Base-by-base conservation (phyloP, 2,797 vertebrate genomes). In the Coranthus polyacanthus region DNA sequence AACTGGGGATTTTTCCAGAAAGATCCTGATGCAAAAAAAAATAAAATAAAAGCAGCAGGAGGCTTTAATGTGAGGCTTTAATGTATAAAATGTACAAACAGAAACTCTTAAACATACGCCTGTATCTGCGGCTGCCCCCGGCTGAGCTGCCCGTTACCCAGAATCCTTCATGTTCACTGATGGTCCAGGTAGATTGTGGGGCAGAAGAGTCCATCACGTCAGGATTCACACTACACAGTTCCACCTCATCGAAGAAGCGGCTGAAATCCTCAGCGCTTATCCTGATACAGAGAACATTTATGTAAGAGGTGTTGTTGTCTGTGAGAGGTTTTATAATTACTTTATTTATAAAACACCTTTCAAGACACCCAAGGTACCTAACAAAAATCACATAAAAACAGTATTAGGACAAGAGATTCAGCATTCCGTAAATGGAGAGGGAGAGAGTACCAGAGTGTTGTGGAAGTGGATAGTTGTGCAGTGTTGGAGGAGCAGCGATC, bases 1-100 rank as follows among this genome's bases (percentile, higher is more conserved):
- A 91, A 95, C 89, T 96, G 94, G 13, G 94, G 94, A 71, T 96
- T 95, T 66, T 85, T 93, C 80, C 91, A 95, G 79, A 93, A 95
- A 0, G 94, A 88, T 65, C 62, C 94, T 95, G n/a, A 24, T 44
- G 9, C 4, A 24, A 43, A 49, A 11, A 21, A 1, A 37, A 10
- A 44, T 3, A 24, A 43, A 49, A 11, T 16, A 1, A 37, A 10
- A 44, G 2, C 16, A 38, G 22, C 5, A 0, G 24, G 7, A 53
- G 32, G 3, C 57, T 7, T 39, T 21, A 22, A 42, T 62, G 0
- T 15, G 1, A 10, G 16, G 17, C 2, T 26, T 7, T 1, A 44
- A 18, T 16, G 12, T 2, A 15, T 9, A 41, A 26, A 2, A 12
- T 26, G 38, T 29, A 1, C 2, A 59, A 16, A 41, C 13, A 10